phyloP scores from a whole-genome alignment of 1,140 invertebrate genomes.

The Ceratina australensis region DNA sequence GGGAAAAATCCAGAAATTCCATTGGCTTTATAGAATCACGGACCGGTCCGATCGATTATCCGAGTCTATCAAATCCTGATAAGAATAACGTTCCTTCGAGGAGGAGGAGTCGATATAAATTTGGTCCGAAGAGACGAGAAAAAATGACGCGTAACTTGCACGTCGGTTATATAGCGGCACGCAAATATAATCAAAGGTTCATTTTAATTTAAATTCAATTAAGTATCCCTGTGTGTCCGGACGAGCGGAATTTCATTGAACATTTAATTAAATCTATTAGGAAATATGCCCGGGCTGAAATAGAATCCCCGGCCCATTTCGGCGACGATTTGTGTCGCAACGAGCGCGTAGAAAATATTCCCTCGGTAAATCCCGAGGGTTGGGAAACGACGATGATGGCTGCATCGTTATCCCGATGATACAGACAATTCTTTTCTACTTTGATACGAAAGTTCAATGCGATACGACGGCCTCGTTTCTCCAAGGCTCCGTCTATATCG shows the following conservation, averaged over 20 bases:
- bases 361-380: neutral
- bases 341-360: conserved; percentile 8
- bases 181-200: neutral
- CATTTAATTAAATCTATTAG: conserved; percentile 12
- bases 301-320: neutral
- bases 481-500: neutral
- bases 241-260: neutral
- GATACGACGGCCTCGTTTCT: conserved; percentile 18
- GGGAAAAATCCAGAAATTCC: too few species aligned
- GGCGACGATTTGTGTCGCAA: conserved; percentile 1
- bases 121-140: neutral
- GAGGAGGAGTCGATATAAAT: neutral
- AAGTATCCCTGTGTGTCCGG: neutral
- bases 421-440: conserved; percentile 34
- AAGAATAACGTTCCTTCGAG: too few species aligned
- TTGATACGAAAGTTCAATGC: conserved; percentile 39
- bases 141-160: neutral
- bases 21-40: too few species aligned
- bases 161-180: too few species aligned
- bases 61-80: too few species aligned
- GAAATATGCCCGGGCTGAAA: neutral
- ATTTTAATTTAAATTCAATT: conserved; percentile 7
- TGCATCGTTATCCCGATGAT: conserved; percentile 38
- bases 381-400: neutral
- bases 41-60: too few species aligned